A percentile compares a stretch with the other conserved stretches of the same genome.
Evolutionary conservation across 2,797 vertebrate species (phyloP).

Genomic region (Saxicola maurus): DNA sequence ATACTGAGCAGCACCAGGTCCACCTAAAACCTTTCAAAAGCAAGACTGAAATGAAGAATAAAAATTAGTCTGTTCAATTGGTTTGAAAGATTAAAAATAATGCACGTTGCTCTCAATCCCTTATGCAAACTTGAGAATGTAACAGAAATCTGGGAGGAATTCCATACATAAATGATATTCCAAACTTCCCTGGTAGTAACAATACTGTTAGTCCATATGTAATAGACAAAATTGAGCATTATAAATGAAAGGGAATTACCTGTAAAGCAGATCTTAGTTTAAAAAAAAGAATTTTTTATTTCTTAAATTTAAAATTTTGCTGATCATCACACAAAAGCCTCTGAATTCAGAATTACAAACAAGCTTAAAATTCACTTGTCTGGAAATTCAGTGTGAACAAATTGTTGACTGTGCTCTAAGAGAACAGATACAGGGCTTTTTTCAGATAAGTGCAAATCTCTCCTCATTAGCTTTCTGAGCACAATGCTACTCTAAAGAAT

Average conservation of each 20-base stretch:
- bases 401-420: not conserved
- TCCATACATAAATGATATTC: not conserved
- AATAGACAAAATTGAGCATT: not conserved
- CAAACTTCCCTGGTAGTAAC: not conserved
- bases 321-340: not conserved
- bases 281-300: not conserved
- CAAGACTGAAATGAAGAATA: not conserved
- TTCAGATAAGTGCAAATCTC: not conserved
- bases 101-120: not conserved
- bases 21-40: not conserved
- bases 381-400: not conserved
- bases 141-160: not conserved
- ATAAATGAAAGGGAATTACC: not conserved
- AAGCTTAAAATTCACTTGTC: not conserved
- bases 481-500: not conserved
- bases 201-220: not conserved
- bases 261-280: not conserved
- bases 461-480: not conserved
- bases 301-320: not conserved
- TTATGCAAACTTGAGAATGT: not conserved
- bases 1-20: not conserved
- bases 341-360: not conserved
- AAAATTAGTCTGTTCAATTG: not conserved
- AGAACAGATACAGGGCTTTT: not conserved
- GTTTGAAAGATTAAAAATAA: not conserved